A percentile compares a stretch with the other conserved stretches of the same genome.
These are phyloP conservation scores for Phenganax subtilis DNA, from an alignment of 92 coral and sea anemone genomes.

Conservation along the genomic window DNA sequence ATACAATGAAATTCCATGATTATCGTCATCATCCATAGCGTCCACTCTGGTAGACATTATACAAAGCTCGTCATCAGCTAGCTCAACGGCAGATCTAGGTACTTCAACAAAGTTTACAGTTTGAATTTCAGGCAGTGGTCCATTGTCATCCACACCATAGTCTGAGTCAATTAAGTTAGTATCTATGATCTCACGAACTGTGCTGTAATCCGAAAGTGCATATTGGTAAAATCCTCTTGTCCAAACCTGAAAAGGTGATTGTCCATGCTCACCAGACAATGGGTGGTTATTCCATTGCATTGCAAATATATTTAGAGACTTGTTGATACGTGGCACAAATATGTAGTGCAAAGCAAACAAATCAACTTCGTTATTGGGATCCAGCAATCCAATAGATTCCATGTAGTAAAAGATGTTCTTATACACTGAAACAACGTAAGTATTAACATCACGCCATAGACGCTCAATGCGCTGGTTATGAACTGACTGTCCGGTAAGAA, in stretches of 20 bases:
- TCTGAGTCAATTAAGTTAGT: slow-evolving; percentile 27
- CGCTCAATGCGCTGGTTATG: slow-evolving; percentile 52
- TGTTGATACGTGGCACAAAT: slow-evolving; percentile 36
- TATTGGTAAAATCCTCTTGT: slow-evolving; percentile 45
- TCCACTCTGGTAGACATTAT: neutral
- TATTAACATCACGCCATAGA: slow-evolving; percentile 53
- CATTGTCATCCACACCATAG: slow-evolving; percentile 57
- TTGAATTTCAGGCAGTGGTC: slow-evolving; percentile 46
- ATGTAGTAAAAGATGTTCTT: slow-evolving; percentile 46
- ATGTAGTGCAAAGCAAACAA: slow-evolving; percentile 50
- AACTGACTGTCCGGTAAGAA: slow-evolving; percentile 56
- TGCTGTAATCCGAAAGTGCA: slow-evolving; percentile 41
- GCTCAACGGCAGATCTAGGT: slow-evolving; percentile 44
- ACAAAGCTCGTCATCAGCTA: slow-evolving; percentile 20
- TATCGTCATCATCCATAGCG: neutral
- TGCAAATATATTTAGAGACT: slow-evolving; percentile 36
- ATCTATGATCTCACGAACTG: slow-evolving; percentile 45
- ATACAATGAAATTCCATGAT: neutral
- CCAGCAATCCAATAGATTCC: slow-evolving; percentile 36
- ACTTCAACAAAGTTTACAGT: slow-evolving; percentile 52
- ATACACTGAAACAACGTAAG: slow-evolving; percentile 16
- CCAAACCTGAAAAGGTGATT: slow-evolving; percentile 49
- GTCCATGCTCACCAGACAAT: slow-evolving; percentile 26
- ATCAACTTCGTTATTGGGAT: slow-evolving; percentile 44
- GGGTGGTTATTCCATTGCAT: slow-evolving; percentile 59